These are phyloP conservation scores for Hirtodrosophila alboralis DNA, from an alignment of 2,888 invertebrate genomes.

Conservation along the genomic window DNA sequence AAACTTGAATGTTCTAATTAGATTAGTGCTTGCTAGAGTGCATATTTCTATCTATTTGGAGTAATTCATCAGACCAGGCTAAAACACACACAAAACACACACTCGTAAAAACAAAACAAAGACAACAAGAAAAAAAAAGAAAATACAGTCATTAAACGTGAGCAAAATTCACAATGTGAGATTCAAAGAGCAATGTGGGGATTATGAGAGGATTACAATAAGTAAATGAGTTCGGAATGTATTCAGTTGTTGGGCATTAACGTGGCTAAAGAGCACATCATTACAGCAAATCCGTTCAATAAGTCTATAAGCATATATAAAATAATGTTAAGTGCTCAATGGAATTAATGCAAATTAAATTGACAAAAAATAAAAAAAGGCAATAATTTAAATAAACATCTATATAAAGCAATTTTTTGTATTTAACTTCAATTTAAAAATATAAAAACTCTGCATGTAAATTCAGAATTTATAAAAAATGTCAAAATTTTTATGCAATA, in stretches of 20 bases:
- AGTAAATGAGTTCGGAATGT: conserved; percentile 43
- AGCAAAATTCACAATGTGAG: conserved; percentile 31
- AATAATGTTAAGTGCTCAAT: conserved; percentile 22
- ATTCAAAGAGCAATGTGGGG: conserved; percentile 35
- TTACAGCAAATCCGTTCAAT: conserved; percentile 36
- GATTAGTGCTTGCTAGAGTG: conserved; percentile 28
- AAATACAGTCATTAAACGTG: conserved; percentile 32
- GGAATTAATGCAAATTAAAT: conserved; percentile 34
- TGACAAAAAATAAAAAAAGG: conserved; percentile 4
- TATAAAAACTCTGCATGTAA: too few species aligned
- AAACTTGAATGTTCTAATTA: conserved; percentile 65
- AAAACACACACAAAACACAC: background rate
- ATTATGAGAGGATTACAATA: conserved; percentile 44
- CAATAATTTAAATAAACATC: background rate
- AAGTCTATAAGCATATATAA: conserved; percentile 9
- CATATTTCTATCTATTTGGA: conserved; percentile 1
- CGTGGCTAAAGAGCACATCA: conserved; percentile 50
- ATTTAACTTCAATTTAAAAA: too few species aligned
- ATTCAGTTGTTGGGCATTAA: conserved; percentile 31
- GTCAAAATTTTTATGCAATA: too few species aligned
- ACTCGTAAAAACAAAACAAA: background rate
- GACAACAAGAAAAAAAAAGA: background rate
- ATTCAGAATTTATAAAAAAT: too few species aligned
- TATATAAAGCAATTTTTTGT: too few species aligned
- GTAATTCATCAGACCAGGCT: conserved; percentile 5